A percentile compares a stretch with the other conserved stretches of the same genome.
These are phyloP conservation scores for Ciona savignyi DNA, from an alignment of 23 tunicate species.

Conservation along the genomic window DNA sequence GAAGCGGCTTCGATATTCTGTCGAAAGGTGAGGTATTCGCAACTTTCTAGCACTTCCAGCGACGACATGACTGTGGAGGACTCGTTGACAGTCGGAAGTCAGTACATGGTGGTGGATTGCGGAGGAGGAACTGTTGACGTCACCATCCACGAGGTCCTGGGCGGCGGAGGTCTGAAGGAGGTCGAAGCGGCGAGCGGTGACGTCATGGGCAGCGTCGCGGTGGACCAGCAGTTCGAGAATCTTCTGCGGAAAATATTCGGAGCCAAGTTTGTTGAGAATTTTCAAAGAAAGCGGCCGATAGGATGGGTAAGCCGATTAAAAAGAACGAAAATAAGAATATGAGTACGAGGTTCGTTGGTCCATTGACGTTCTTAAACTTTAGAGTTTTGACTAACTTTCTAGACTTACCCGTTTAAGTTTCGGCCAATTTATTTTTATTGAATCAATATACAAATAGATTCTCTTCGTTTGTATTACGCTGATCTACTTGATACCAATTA, in stretches of 20 bases:
- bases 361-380: no score
- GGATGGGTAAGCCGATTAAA: slow-evolving; percentile 53
- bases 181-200: slow-evolving; percentile 90
- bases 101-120: slow-evolving; percentile 94
- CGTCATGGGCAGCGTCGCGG: slow-evolving; percentile 93
- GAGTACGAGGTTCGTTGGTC: no score
- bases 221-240: slow-evolving; percentile 59
- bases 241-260: slow-evolving; percentile 65
- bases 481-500: no score
- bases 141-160: slow-evolving; percentile 68
- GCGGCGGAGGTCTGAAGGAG: slow-evolving; percentile 53
- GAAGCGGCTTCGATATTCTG: slow-evolving; percentile 93
- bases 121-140: slow-evolving; percentile 96
- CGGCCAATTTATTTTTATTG: no score
- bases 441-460: no score
- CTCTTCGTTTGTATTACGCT: no score
- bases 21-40: slow-evolving; percentile 70
- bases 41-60: slow-evolving; percentile 10
- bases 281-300: slow-evolving; percentile 63
- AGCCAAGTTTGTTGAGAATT: slow-evolving; percentile 48
- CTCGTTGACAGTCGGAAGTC: slow-evolving; percentile 53
- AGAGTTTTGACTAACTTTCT: no score
- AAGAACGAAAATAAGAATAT: no score
- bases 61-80: slow-evolving; percentile 62
- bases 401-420: no score